Conservation (phyloP, 2,113 vertebrate genomes). For the Neodon shergylaensis region DNA sequence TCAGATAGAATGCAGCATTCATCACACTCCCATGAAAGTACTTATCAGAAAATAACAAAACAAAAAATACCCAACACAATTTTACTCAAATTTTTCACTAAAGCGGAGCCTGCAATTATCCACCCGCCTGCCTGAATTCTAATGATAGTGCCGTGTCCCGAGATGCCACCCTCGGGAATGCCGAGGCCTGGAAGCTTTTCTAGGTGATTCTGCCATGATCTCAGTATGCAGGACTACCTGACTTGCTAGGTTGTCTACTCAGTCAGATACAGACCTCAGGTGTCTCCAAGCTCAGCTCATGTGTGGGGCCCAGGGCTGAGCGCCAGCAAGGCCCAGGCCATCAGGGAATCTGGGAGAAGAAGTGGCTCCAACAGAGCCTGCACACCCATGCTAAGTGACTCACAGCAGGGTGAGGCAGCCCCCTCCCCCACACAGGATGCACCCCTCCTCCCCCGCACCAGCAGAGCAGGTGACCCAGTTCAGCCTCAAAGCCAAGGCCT, state of each 20-base stretch:
- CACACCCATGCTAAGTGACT: not conserved
- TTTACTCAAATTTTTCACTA: constrained; percentile 52
- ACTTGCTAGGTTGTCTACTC: not conserved
- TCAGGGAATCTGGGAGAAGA: not conserved
- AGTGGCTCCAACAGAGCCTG: not conserved
- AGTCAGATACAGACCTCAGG: not conserved
- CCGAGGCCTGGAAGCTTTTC: not conserved
- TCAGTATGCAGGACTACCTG: not conserved
- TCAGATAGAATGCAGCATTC: constrained; percentile 6
- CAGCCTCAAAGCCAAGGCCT: not conserved
- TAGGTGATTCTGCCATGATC: not conserved
- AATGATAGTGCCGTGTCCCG: not conserved
- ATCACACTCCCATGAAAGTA: constrained; percentile 10
- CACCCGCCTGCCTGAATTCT: not conserved
- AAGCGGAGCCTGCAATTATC: constrained; percentile 11
- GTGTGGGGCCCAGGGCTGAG: not conserved
- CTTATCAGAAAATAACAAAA: constrained; percentile 53
- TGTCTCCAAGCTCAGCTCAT: not conserved
- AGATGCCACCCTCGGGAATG: not conserved
- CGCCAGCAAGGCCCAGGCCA: not conserved
- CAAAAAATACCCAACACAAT: constrained; percentile 48
- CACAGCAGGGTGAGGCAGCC: not conserved
- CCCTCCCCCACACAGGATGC: not conserved
- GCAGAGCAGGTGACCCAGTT: not conserved
- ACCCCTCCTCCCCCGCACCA: not conserved